These are phyloP conservation scores for Gracilinanus agilis DNA, from an alignment of 2,113 vertebrate genomes.

Conservation along the genomic window DNA sequence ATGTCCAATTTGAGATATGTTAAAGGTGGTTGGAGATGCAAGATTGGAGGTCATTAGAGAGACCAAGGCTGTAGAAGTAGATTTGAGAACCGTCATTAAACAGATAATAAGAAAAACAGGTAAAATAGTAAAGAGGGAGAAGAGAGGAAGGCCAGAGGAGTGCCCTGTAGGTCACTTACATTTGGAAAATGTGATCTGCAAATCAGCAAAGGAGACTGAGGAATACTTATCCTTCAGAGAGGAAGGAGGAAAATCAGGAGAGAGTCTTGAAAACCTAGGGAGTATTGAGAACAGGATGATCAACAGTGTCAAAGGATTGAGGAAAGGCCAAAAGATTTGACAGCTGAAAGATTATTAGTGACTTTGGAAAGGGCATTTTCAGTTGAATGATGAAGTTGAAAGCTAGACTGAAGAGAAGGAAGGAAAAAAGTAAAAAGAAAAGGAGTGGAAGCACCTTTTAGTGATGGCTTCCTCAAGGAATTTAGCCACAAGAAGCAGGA, in stretches of 20 bases:
- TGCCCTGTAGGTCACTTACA: no score
- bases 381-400: not conserved
- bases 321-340: not conserved
- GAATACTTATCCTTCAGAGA: not conserved
- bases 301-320: not conserved
- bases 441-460: not conserved
- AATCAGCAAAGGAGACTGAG: not conserved
- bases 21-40: no score
- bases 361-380: not conserved
- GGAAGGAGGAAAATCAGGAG: not conserved
- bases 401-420: not conserved
- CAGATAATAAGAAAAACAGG: no score
- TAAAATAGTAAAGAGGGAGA: no score
- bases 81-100: no score
- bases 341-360: not conserved
- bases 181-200: no score
- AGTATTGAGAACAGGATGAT: not conserved
- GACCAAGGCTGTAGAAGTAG: no score
- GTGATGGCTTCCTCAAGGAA: not conserved
- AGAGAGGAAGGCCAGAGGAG: no score
- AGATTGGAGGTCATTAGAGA: no score
- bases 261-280: not conserved
- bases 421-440: not conserved
- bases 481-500: not conserved
- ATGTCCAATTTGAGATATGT: no score